Evolutionary conservation across 2,797 vertebrate genomes (phyloP), one percentile per base, ranked within the genome.

Genomic region (Neopelma chrysocephalum): DNA sequence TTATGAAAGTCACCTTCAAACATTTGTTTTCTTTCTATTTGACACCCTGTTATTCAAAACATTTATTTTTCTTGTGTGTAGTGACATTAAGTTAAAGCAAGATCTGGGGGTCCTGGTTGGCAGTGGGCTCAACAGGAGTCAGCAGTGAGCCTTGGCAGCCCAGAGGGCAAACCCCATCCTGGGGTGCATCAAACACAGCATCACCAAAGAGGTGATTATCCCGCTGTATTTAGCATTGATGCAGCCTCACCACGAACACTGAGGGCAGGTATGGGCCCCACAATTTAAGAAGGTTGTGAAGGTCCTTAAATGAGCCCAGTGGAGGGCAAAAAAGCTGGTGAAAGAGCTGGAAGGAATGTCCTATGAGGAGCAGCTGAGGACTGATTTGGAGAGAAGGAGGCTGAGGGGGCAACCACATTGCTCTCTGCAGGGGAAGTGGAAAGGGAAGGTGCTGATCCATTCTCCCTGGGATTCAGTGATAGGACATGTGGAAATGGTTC

Each of bases 1-100:
- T 87, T 84, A 69, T 40, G 23, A 72, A 76, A 93, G 51, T 43
- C 40, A 65, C 43, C 17, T 84, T 90, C 12, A 65, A 90, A 81
- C 16, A 42, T 70, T 81, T 66, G 6, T 82, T 92, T 80, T 89
- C 62, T 78, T 72, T 87, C 60, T 58, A 21, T 36, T 38, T 72
- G 69, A 72, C 50, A 58, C 18, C 4, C 4, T 83, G 25, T 45
- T 79, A 65, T 36, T 83, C 32, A 71, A 87, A 85, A 64, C 17
- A 42, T 34, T 92, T 71, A 10, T 66, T 91, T 95, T 91, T 50
- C 34, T n/a, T 10, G 4, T 17, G 51, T 45, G 7, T 47, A 56
- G 69, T 12, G 29, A 31, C 50, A 62, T 53, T 22, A 75, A n/a
- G 13, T 51, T 64, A 85, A 66, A 88, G 65, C 11, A 23, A 66